Conservation (phyloP, 92 coral and sea anemone genomes). For the Hydrozoanthus gracilis region DNA sequence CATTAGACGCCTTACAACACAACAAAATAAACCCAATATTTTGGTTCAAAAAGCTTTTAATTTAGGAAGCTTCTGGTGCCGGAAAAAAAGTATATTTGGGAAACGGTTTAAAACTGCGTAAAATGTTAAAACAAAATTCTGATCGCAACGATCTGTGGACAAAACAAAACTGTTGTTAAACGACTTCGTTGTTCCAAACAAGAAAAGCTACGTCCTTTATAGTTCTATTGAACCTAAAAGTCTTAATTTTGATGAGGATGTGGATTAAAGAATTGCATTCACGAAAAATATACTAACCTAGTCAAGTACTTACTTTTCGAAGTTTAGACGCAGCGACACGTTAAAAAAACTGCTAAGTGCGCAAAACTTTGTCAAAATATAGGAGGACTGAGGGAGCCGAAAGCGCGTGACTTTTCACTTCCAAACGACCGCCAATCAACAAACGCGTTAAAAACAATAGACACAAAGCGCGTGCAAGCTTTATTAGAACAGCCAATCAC, state of each 20-base stretch:
- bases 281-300: neutral
- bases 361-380: neutral
- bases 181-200: neutral
- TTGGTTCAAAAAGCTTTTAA: too few relatives aligned
- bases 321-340: neutral
- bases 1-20: neutral
- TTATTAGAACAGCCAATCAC: too few relatives aligned
- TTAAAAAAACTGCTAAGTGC: neutral
- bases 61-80: too few relatives aligned
- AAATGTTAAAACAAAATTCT: too few relatives aligned
- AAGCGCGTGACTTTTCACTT: too few relatives aligned
- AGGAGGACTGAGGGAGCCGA: neutral
- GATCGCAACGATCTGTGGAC: neutral
- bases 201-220: too few relatives aligned
- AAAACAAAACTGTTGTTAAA: neutral
- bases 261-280: too few relatives aligned
- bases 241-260: too few relatives aligned
- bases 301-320: neutral
- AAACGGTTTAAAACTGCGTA: neutral
- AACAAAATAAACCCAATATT: too few relatives aligned
- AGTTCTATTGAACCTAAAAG: neutral
- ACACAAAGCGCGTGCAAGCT: too few relatives aligned
- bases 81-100: neutral
- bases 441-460: too few relatives aligned
- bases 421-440: too few relatives aligned